A percentile compares a stretch with the other conserved stretches of the same genome.
Evolutionary conservation across 1,140 invertebrate genomes (phyloP).

Genomic region (Cataglyphis hispanica): DNA sequence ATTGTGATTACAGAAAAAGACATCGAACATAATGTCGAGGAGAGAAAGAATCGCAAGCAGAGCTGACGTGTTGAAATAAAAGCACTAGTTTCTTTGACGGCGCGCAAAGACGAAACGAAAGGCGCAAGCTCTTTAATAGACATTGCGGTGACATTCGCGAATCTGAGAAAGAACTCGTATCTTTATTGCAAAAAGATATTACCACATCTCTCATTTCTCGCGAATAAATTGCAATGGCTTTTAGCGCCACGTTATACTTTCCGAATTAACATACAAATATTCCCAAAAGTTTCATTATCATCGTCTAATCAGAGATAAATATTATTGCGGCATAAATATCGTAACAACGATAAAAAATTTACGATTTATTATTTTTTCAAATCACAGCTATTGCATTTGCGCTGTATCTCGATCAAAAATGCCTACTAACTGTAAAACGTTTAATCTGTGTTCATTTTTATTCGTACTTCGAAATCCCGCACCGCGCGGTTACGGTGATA

Average conservation of each 20-base stretch:
- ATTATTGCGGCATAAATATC: constrained; percentile 18
- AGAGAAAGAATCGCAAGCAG: neutral
- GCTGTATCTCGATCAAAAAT: constrained; percentile 2
- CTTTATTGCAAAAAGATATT: neutral
- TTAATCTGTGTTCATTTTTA: constrained; percentile 47
- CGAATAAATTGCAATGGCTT: constrained; percentile 7
- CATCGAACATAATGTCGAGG: constrained; percentile 29
- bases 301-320: constrained; percentile 1
- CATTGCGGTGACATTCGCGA: neutral
- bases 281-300: neutral
- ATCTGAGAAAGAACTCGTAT: constrained; percentile 13
- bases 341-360: neutral
- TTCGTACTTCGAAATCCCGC: constrained; percentile 36
- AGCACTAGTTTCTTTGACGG: neutral
- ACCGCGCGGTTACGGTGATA: neutral
- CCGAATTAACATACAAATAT: constrained; percentile 20
- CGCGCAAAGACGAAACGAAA: constrained; percentile 7
- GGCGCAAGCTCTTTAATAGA: constrained; percentile 41
- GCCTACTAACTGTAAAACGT: neutral
- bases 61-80: constrained; percentile 10
- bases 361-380: neutral
- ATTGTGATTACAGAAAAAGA: constrained; percentile 56
- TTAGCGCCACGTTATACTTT: neutral
- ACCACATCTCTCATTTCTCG: neutral
- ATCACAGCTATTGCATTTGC: neutral